Base-by-base conservation (phyloP, 2,797 vertebrate genomes). In the Phyllotis vaccarum region DNA sequence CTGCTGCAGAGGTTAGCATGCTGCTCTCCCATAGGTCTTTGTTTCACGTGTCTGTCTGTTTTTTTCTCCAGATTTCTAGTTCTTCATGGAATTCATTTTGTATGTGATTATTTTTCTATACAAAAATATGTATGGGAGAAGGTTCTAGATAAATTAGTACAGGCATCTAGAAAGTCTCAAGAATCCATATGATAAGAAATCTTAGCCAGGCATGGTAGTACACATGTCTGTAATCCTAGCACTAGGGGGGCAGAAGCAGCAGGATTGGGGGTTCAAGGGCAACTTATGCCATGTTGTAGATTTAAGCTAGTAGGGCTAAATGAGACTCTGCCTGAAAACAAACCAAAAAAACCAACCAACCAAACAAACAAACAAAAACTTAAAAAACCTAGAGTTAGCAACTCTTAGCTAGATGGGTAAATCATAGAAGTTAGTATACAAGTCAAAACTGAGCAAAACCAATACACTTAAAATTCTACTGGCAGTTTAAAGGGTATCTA, bases 361-460 rank as follows among this genome's bases (percentile, higher is more conserved):
- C n/a, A n/a, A 31, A 76, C 5, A 12, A 93, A 96, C 46, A 85
- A 29, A 70, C 11, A 0, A 34, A 64, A 29, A 88, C 5, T 64
- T 11, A 64, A 64, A 64, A 16, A 91, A 95, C 75, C 66, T 56
- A 82, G 34, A n/a, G 88, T 94, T 81, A 76, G 2, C 76, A 96
- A 94, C 89, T 82, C 82, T 88, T 64, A 89, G 40, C 66, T 87
- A 86, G 93, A 94, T n/a, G n/a, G 58, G 52, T 89, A 93, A 81
- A 82, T 86, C 70, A 94, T 22, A 64, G 91, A 91, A 89, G 89
- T 76, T 89, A 21, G 31, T 34, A 2, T 29, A 46, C 60, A 93
- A 75, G 46, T 75, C 86, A 93, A 94, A 93, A 93, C 91, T 86
- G 94, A 91, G 92, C 21, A 95, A 79, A 96, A 87, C 19, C 40